Base-by-base conservation (phyloP, 2,113 vertebrate species). In the Dipodomys merriami region DNA sequence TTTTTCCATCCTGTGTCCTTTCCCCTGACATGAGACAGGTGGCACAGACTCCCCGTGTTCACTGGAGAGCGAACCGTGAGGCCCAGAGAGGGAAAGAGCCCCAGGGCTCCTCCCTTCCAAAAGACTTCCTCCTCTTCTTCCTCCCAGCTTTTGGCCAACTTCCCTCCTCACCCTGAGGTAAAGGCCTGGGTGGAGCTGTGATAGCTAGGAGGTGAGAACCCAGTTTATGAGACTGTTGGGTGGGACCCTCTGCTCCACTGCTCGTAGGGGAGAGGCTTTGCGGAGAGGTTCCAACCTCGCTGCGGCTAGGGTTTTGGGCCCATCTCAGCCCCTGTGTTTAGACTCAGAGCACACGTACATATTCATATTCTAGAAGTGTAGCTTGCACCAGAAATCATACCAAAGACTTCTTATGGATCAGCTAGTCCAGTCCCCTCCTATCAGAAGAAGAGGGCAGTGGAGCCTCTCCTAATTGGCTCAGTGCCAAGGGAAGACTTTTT, bases 161-260 rank as follows among this genome's bases (percentile, higher is more conserved):
- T 81, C 68, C 57, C 46, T 67, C 49, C 22, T 60, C 44, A 68
- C 33, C 44, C 35, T 22, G 29, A 72, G 49, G n/a, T 35, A 44
- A 86, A 53, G 83, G 44, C 92, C 77, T 93, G 90, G 94, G 95
- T 90, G 94, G 95, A 90, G 89, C 91, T 96, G 95, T 93, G 89
- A 85, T 53, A 87, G 23, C 78, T 12, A 6, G 46, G 68, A 22
- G 79, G 90, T 95, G 88, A 96, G 89, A 96, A 95, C 33, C 4
- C 13, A 87, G 60, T 92, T 64, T 77, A 83, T 93, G 80, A 73
- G 82, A 67, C 74, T 65, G 29, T 7, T 94, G 93, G 94, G 93
- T 82, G 92, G 83, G 89, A 94, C 71, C 60, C 64, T 86, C 35
- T 67, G 73, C 81, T 79, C 72, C 39, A 65, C 25, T 85, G n/a